phyloP scores from a whole-genome alignment of 2,888 invertebrate genomes.

The Boloria euphrosyne region DNA sequence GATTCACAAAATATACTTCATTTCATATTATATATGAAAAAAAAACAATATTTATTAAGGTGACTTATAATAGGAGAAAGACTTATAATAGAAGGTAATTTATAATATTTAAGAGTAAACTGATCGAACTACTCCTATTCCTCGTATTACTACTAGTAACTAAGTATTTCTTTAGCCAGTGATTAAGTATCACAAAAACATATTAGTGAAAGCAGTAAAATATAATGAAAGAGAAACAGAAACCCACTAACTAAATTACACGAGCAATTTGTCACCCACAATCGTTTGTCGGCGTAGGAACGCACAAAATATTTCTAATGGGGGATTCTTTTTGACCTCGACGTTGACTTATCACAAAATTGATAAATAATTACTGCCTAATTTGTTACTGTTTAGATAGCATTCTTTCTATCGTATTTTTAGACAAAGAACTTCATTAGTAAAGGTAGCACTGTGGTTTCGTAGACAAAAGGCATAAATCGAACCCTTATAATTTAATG shows the following conservation, averaged over 20 bases:
- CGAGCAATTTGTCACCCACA: constrained; percentile 35
- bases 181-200: constrained; percentile 9
- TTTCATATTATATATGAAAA: too few relatives aligned
- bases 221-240: constrained; percentile 16
- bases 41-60: too few relatives aligned
- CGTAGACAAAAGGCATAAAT: too few relatives aligned
- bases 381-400: constrained; percentile 13
- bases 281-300: constrained; percentile 22
- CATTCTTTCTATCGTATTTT: background rate
- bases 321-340: constrained; percentile 10
- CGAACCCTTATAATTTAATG: too few relatives aligned
- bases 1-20: too few relatives aligned
- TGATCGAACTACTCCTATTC: too few relatives aligned
- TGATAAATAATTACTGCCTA: constrained; percentile 22
- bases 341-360: constrained; percentile 18
- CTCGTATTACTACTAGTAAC: too few relatives aligned
- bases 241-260: constrained; percentile 33
- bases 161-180: background rate
- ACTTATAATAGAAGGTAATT: too few relatives aligned
- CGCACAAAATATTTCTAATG: constrained; percentile 25
- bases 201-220: constrained; percentile 16
- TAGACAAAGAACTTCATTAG: too few relatives aligned
- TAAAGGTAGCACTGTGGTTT: too few relatives aligned
- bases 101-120: too few relatives aligned
- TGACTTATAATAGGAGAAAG: too few relatives aligned